Percentiles rank a stretch among this genome's conserved stretches.
Conservation (phyloP, 2,113 vertebrate species). For the Nettapus auritus region DNA sequence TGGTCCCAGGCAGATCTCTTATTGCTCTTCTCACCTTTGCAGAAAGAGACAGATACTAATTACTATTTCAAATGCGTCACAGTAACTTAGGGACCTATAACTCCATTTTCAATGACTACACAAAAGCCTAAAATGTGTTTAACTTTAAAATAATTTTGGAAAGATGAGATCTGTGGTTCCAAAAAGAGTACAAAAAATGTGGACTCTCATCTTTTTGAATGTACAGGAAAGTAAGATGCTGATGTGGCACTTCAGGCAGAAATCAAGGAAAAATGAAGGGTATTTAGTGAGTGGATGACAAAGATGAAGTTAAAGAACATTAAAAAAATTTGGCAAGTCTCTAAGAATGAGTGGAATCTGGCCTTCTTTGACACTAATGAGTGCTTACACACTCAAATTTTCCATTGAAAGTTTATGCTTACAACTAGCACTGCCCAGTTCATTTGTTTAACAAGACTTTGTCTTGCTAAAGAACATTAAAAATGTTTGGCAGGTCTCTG, state of each 20-base stretch:
- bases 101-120: neutral
- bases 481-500: neutral
- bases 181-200: rapidly evolving
- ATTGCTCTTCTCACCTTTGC: neutral
- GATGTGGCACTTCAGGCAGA: neutral
- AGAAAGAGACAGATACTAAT: neutral
- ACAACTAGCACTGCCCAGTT: neutral
- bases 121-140: neutral
- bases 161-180: neutral
- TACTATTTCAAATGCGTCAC: neutral
- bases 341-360: neutral
- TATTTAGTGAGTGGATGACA: neutral
- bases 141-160: neutral
- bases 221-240: neutral
- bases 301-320: neutral
- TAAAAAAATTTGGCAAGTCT: neutral
- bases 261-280: neutral
- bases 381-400: neutral
- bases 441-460: neutral
- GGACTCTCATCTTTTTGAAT: neutral
- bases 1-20: neutral
- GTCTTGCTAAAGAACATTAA: neutral
- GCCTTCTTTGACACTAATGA: neutral
- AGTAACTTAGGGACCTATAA: neutral
- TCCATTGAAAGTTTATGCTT: neutral